phyloP scores from a whole-genome alignment of 2,888 invertebrate genomes.

The Pheosia gnoma region DNA sequence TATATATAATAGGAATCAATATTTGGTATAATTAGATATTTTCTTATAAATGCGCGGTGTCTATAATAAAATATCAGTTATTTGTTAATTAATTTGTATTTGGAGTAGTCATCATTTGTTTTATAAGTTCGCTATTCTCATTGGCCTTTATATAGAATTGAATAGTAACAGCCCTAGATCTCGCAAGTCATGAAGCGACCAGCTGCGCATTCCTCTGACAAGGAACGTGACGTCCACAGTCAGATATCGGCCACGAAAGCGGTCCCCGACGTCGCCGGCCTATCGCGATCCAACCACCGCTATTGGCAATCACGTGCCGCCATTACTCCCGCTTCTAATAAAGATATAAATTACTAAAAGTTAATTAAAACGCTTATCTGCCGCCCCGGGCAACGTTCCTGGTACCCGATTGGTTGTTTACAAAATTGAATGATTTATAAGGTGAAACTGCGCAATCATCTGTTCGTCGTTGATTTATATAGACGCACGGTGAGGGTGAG shows the following conservation, averaged over 20 bases:
- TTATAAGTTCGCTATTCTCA: too few species aligned
- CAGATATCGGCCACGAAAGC: constrained; percentile 53
- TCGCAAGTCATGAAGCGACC: constrained; percentile 39
- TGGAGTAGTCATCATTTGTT: too few species aligned
- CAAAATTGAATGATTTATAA: constrained; percentile 74
- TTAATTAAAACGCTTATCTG: constrained; percentile 80
- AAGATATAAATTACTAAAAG: constrained; percentile 81
- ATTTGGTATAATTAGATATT: too few species aligned
- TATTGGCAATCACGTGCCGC: constrained; percentile 70
- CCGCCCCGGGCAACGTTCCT: constrained; percentile 48
- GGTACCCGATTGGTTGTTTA: constrained; percentile 53
- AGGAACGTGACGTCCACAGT: constrained; percentile 50
- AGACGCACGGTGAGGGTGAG: constrained; percentile 36
- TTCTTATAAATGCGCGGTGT: too few species aligned
- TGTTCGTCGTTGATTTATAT: constrained; percentile 58
- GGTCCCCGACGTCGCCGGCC: constrained; percentile 34
- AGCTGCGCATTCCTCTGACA: constrained; percentile 45
- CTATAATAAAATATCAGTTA: too few species aligned
- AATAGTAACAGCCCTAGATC: constrained; percentile 24
- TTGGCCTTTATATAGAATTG: too few species aligned
- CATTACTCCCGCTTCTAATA: constrained; percentile 71
- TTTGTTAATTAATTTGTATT: too few species aligned
- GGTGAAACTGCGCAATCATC: constrained; percentile 56
- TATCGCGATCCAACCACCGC: constrained; percentile 60
- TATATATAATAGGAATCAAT: too few species aligned